Percentiles rank a stretch among this genome's conserved stretches.
Evolutionary conservation across 2,888 invertebrate genomes (phyloP).

Genomic region (Athalia cordata): DNA sequence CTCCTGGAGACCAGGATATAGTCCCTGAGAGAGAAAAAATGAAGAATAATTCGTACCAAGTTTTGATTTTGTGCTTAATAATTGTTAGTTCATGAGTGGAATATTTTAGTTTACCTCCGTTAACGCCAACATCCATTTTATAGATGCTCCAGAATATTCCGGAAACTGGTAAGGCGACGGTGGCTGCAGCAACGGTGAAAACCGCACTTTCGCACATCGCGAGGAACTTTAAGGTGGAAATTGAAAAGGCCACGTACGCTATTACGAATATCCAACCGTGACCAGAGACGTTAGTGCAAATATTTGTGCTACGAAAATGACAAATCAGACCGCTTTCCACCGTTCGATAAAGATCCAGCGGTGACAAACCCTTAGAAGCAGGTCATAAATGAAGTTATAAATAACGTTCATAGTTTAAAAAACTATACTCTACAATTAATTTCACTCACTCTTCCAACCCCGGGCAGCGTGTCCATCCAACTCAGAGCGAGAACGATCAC

Average conservation of each 20-base stretch:
- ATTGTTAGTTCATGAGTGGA: too few relatives aligned
- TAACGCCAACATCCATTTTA: slow-evolving; percentile 71
- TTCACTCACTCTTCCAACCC: slow-evolving; percentile 74
- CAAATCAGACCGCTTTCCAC: slow-evolving; percentile 66
- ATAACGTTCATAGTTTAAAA: too few relatives aligned
- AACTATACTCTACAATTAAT: not conserved
- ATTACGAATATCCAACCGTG: slow-evolving; percentile 75
- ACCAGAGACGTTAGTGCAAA: slow-evolving; percentile 64
- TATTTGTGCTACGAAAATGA: slow-evolving; percentile 62
- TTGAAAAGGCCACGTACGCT: slow-evolving; percentile 74
- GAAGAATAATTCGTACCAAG: not conserved
- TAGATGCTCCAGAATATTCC: slow-evolving; percentile 79
- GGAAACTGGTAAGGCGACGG: slow-evolving; percentile 75
- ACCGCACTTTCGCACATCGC: slow-evolving; percentile 77
- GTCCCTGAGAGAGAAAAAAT: slow-evolving; percentile 66
- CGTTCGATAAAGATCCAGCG: slow-evolving; percentile 63
- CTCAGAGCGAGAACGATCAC: slow-evolving; percentile 72
- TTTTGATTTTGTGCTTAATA: too few relatives aligned
- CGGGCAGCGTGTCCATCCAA: slow-evolving; percentile 76
- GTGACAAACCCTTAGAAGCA: slow-evolving; percentile 61
- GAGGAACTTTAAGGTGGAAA: slow-evolving; percentile 75
- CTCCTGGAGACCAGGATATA: slow-evolving; percentile 76
- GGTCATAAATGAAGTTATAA: not conserved
- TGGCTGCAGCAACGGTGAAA: slow-evolving; percentile 76
- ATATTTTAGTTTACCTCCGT: slow-evolving; percentile 63